Conservation (phyloP, 2,797 vertebrate genomes). For the Danio albolineatus region DNA sequence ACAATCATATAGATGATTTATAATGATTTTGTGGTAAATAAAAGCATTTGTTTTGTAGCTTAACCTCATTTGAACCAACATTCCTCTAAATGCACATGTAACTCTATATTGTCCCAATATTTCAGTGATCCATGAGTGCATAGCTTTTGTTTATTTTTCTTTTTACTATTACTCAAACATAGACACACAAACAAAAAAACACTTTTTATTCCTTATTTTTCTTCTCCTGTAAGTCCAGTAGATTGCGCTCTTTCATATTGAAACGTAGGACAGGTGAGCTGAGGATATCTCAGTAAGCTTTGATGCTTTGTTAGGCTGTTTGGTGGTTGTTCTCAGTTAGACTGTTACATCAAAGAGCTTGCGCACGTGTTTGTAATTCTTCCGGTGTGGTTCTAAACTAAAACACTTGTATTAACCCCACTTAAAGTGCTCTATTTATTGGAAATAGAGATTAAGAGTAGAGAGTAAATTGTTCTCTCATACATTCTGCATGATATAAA, state of each 20-base stretch:
- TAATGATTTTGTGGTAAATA: background rate
- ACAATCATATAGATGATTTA: background rate
- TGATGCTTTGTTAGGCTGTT: slow-evolving; percentile 49
- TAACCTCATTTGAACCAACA: background rate
- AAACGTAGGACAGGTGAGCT: slow-evolving; percentile 46
- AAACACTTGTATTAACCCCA: background rate
- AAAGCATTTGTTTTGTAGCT: background rate
- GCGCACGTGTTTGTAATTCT: slow-evolving; percentile 1
- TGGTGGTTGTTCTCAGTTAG: slow-evolving; percentile 27
- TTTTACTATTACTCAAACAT: background rate
- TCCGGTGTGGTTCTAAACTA: slow-evolving; percentile 5
- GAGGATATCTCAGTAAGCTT: slow-evolving; percentile 27
- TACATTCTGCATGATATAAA: slow-evolving; percentile 15
- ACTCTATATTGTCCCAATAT: slow-evolving; percentile 1
- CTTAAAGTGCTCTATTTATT: slow-evolving; percentile 32
- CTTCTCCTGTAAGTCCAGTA: background rate
- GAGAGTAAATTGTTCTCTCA: background rate
- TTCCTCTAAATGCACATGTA: background rate
- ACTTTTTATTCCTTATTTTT: background rate
- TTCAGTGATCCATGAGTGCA: too few species aligned
- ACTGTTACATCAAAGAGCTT: slow-evolving; percentile 24
- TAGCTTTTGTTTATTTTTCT: too few species aligned
- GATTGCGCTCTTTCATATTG: slow-evolving; percentile 50
- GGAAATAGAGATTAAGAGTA: slow-evolving; percentile 23
- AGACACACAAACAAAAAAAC: slow-evolving; percentile 4